Conservation (phyloP, 2,113 vertebrate genomes). For the Galeopterus variegatus region DNA sequence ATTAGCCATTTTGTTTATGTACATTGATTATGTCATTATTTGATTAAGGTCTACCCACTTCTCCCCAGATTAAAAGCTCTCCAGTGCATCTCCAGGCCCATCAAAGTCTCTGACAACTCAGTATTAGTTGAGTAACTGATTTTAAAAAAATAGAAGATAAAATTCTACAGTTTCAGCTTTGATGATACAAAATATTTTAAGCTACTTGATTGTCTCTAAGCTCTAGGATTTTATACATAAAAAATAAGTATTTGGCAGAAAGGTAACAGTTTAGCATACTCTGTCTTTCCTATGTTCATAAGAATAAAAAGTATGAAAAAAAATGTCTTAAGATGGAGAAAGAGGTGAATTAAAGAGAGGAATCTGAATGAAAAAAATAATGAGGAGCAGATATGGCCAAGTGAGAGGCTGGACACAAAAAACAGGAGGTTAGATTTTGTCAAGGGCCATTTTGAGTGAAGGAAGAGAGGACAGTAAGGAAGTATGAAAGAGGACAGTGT, state of each 20-base stretch:
- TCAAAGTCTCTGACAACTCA: neutral
- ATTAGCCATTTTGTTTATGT: neutral
- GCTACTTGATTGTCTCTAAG: neutral
- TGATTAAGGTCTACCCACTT: neutral
- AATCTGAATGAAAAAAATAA: neutral
- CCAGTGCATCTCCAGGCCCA: neutral
- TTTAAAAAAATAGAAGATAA: neutral
- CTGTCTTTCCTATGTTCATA: neutral
- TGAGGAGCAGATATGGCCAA: neutral
- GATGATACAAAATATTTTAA: neutral
- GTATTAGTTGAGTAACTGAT: neutral
- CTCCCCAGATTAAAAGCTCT: neutral
- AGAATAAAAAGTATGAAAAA: neutral
- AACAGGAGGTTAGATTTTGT: neutral
- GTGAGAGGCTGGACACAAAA: neutral
- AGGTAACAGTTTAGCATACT: neutral
- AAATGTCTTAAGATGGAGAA: neutral
- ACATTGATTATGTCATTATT: neutral
- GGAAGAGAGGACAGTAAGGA: neutral
- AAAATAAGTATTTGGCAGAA: neutral
- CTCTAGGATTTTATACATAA: neutral
- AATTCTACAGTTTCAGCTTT: neutral
- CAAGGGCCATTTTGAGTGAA: neutral
- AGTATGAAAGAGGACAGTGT: neutral
- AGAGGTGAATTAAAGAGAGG: neutral